phyloP scores from a whole-genome alignment of 2,113 vertebrate genomes.

The Symphodus melops region DNA sequence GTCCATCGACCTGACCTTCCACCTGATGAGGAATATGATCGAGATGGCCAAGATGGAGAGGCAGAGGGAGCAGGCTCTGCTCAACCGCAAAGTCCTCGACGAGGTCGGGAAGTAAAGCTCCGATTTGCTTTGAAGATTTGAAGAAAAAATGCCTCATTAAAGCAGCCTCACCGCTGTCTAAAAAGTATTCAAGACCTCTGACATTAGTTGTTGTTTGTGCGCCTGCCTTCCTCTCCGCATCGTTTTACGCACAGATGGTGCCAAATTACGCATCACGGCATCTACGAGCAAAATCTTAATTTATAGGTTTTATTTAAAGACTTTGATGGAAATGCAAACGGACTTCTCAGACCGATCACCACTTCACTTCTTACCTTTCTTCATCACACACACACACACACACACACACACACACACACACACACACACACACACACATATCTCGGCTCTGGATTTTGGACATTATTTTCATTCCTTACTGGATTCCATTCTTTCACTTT shows the following conservation, averaged over 20 bases:
- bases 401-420: background rate
- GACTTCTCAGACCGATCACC: slow-evolving; percentile 1
- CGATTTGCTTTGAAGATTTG: background rate
- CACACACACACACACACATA: too few species aligned
- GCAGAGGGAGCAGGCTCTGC: slow-evolving; percentile 87
- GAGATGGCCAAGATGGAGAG: slow-evolving; percentile 89
- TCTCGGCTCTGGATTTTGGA: slow-evolving; percentile 11
- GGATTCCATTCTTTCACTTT: background rate
- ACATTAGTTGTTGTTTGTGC: slow-evolving; percentile 48
- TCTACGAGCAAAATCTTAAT: slow-evolving; percentile 16
- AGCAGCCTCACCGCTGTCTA: slow-evolving; percentile 27
- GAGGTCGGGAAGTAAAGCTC: slow-evolving; percentile 89
- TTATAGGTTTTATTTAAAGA: slow-evolving; percentile 21
- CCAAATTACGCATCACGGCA: slow-evolving; percentile 56
- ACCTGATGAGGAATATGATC: slow-evolving; percentile 93
- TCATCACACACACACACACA: background rate
- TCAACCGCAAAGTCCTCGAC: slow-evolving; percentile 91
- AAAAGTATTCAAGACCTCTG: slow-evolving; percentile 40
- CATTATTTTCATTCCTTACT: background rate
- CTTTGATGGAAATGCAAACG: slow-evolving; percentile 22
- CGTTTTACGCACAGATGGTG: slow-evolving; percentile 57
- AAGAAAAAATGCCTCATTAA: slow-evolving; percentile 1
- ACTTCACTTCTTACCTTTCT: background rate
- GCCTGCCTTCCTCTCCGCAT: slow-evolving; percentile 40
- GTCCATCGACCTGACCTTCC: slow-evolving; percentile 95